Base-by-base conservation (phyloP, 2,797 vertebrate species). In the Manis crassicaudata region DNA sequence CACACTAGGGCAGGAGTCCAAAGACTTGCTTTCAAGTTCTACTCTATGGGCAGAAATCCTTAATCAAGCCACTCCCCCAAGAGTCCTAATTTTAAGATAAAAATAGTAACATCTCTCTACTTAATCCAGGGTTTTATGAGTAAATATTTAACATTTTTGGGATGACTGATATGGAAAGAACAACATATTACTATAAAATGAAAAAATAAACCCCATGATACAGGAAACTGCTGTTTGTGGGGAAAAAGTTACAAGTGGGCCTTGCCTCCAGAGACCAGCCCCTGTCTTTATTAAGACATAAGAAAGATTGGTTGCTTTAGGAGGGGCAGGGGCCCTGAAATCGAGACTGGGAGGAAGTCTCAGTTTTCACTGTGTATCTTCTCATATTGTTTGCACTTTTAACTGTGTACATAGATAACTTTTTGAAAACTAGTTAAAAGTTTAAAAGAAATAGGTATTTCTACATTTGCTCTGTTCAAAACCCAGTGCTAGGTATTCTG, bases 1-100 rank as follows among this genome's bases (percentile, higher is more conserved):
- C 2, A 11, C 16, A 37, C 9, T 10, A 18, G 23, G 6, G 14
- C 29, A 23, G 35, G 32, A 13, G 25, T 67, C 3, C 50, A 54
- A 81, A 65, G 17, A 52, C 18, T 32, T 80, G 35, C 32, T 92
- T 84, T 87, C 14, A 20, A 37, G 56, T 88, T 23, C 27, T 72
- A 70, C 18, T 4, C 67, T 5, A 54, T 32, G 21, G 14, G 37
- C 6, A 86, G 92, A 81, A 91, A 52, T 37, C 29, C 7, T 62
- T 90, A 83, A n/a, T 62, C 20, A 56, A 80, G 92, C n/a, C 18
- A 83, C 70, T 90, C n/a, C n/a, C 16, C 17, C 21, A 79, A 37
- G 27, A 75, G 67, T 87, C 58, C 96, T 90, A 60, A 87, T 70
- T 94, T 76, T 73, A 91, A 94, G 75, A n/a, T 43, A 77, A 92